phyloP scores from a whole-genome alignment of 2,113 vertebrate species.

The Anoura caudifer region DNA sequence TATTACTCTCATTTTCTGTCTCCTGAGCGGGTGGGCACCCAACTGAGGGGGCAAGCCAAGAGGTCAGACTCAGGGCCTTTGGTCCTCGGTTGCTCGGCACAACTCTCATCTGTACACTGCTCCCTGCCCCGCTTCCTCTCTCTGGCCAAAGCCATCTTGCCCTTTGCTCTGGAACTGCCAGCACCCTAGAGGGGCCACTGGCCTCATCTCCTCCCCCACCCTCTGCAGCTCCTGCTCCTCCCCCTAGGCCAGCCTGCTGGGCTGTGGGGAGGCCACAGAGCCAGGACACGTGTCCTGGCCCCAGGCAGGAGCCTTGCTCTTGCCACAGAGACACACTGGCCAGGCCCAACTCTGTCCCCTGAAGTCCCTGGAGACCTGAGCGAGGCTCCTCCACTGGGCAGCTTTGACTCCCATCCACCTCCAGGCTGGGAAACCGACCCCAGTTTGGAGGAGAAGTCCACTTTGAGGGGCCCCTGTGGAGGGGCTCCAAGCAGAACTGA shows the following conservation, averaged over 20 bases:
- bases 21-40: neutral
- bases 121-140: constrained; percentile 38
- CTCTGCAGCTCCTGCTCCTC: neutral
- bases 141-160: constrained; percentile 8
- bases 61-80: neutral
- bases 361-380: neutral
- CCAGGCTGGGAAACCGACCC: neutral
- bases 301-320: neutral
- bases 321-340: neutral
- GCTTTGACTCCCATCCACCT: neutral
- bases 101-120: neutral
- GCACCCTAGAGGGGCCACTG: neutral
- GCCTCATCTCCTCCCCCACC: neutral
- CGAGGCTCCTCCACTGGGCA: neutral
- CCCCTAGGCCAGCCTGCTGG: neutral
- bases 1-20: neutral
- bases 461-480: too few species aligned
- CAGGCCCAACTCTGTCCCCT: neutral
- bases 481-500: neutral
- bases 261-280: constrained; percentile 12
- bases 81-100: neutral
- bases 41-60: neutral
- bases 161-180: constrained; percentile 63
- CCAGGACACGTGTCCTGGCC: constrained; percentile 21
- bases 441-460: neutral